A percentile compares a stretch with the other conserved stretches of the same genome.
These are phyloP conservation scores for Campylomormyrus numenius DNA, from an alignment of 2,113 vertebrate genomes.

Conservation along the genomic window DNA sequence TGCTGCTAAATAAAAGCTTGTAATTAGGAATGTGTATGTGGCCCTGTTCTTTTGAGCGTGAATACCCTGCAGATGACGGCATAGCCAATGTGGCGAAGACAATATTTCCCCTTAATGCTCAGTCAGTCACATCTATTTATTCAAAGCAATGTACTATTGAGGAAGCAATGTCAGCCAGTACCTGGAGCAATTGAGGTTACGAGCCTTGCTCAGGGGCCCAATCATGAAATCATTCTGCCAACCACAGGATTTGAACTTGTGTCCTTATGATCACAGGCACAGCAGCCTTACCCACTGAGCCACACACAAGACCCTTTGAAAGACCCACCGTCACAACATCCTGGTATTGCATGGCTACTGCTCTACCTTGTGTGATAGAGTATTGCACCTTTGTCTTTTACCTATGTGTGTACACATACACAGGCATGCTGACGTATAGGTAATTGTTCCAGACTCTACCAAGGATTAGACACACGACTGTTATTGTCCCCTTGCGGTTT, in stretches of 20 bases:
- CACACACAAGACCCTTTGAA: background rate
- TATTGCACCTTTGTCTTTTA: background rate
- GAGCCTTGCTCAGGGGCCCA: background rate
- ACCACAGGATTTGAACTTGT: background rate
- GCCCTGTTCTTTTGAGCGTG: background rate
- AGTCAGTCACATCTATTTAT: background rate
- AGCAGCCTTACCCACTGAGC: background rate
- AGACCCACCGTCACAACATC: background rate
- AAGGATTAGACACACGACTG: background rate
- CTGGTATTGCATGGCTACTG: background rate
- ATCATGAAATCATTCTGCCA: background rate
- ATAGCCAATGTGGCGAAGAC: background rate
- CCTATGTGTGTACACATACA: background rate
- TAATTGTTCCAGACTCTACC: background rate
- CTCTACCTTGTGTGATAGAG: background rate
- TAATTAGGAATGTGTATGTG: background rate
- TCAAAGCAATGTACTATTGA: background rate
- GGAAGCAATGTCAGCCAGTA: background rate
- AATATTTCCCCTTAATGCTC: too few species aligned
- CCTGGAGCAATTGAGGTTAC: background rate
- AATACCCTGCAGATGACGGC: background rate
- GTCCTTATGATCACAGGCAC: background rate
- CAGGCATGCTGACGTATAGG: background rate
- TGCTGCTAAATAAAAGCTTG: conserved; percentile 27
- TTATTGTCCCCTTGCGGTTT: background rate